Evolutionary conservation across 2,797 vertebrate genomes (phyloP).

Genomic region (Bovichtus diacanthus): DNA sequence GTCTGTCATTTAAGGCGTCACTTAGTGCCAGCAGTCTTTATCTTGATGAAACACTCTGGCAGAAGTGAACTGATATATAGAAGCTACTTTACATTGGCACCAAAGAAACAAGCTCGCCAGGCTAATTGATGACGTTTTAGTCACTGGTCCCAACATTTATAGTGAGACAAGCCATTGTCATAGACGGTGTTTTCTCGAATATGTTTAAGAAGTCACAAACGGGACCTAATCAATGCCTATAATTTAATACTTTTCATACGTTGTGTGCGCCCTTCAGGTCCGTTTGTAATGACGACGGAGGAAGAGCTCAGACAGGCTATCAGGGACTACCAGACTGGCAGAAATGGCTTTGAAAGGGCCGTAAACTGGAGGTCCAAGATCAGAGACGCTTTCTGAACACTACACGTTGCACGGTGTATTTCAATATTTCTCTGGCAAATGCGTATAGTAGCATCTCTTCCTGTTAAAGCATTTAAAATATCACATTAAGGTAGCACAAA

Average conservation of each 20-base stretch:
- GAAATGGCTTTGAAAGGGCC: constrained; percentile 87
- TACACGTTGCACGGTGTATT: background rate
- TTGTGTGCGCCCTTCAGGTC: constrained; percentile 72
- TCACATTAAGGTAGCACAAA: constrained; percentile 27
- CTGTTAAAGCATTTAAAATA: constrained; percentile 39
- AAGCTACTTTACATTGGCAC: background rate
- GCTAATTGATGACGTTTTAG: background rate
- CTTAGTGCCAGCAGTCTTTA: constrained; percentile 29
- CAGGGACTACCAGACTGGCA: constrained; percentile 78
- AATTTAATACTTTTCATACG: background rate
- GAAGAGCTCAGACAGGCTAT: constrained; percentile 86
- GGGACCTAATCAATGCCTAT: background rate
- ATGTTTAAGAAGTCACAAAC: background rate
- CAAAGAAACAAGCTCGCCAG: background rate
- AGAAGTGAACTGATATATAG: background rate
- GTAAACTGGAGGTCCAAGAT: constrained; percentile 86
- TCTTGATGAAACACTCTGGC: constrained; percentile 22
- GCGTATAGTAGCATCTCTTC: background rate
- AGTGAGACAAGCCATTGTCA: background rate
- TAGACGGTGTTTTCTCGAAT: background rate
- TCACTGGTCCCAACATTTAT: background rate
- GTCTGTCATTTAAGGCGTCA: constrained; percentile 33
- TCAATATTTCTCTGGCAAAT: constrained; percentile 6
- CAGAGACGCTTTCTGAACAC: constrained; percentile 69
- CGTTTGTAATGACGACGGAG: constrained; percentile 88